These are phyloP conservation scores for Apteryx mantelli DNA, from an alignment of 2,113 vertebrate genomes.

Conservation along the genomic window DNA sequence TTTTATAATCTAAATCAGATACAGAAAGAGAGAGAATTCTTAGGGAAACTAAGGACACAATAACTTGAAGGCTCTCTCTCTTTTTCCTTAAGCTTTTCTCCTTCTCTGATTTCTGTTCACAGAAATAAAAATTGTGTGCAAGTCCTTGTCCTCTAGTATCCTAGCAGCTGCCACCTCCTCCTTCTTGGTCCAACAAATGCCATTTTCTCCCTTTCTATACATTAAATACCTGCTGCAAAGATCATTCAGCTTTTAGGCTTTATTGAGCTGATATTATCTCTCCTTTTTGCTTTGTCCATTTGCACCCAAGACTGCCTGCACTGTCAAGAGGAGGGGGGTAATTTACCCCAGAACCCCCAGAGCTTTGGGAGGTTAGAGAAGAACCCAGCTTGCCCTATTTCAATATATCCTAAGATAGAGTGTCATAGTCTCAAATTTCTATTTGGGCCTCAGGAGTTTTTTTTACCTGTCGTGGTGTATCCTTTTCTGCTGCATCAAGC, in stretches of 20 bases:
- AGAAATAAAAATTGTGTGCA: slow-evolving; percentile 19
- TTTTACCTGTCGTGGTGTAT: slow-evolving; percentile 15
- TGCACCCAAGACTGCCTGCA: not conserved
- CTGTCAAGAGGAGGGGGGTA: not conserved
- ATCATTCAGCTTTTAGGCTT: not conserved
- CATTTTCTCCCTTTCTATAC: not conserved
- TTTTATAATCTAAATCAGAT: slow-evolving; percentile 40
- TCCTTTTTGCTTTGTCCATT: not conserved
- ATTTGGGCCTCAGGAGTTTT: not conserved
- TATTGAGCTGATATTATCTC: not conserved
- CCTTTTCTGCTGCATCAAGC: not conserved
- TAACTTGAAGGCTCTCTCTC: slow-evolving; percentile 7
- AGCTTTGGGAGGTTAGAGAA: not conserved
- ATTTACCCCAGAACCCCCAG: not conserved
- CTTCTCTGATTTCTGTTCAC: not conserved
- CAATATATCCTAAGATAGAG: not conserved
- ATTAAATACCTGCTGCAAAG: not conserved
- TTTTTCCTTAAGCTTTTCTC: slow-evolving; percentile 29
- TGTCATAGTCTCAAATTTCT: not conserved
- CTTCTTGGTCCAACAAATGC: not conserved
- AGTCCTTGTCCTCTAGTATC: not conserved
- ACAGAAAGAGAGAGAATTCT: not conserved
- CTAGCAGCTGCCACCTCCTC: not conserved
- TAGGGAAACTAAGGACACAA: slow-evolving; percentile 11
- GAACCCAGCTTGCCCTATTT: not conserved